phyloP scores from a whole-genome alignment of 64 coral and sea anemone genomes.

The Astreopora myriophthalma region DNA sequence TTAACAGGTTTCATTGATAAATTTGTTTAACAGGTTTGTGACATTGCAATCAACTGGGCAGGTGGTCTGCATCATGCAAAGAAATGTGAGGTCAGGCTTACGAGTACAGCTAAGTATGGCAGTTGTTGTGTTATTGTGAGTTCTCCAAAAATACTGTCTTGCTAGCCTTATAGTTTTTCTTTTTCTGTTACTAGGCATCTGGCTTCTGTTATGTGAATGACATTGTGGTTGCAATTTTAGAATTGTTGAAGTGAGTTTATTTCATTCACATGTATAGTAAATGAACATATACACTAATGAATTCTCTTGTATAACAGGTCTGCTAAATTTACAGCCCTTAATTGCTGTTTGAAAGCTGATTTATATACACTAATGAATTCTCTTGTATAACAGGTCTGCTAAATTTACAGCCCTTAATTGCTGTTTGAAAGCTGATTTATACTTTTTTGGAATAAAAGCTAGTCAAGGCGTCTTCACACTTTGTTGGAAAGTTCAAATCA shows the following conservation, averaged over 20 bases:
- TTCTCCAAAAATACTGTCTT: background rate
- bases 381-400: too few species aligned
- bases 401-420: too few species aligned
- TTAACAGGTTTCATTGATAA: background rate
- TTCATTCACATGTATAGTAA: too few species aligned
- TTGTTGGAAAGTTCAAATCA: too few species aligned
- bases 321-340: too few species aligned
- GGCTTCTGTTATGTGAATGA: slow-evolving; percentile 99
- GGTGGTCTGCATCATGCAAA: slow-evolving; percentile 98
- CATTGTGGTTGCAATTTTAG: slow-evolving; percentile 94
- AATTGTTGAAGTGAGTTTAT: slow-evolving; percentile 90
- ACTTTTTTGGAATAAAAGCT: too few species aligned
- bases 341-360: too few species aligned
- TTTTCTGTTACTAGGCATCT: slow-evolving; percentile 74
- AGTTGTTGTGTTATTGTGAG: background rate
- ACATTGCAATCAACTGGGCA: slow-evolving; percentile 98
- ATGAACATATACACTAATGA: too few species aligned
- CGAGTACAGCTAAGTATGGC: background rate
- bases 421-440: too few species aligned
- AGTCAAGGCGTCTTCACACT: too few species aligned
- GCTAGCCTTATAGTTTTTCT: background rate
- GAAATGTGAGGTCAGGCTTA: slow-evolving; percentile 77
- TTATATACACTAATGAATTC: too few species aligned
- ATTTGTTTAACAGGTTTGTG: slow-evolving; percentile 64
- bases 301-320: too few species aligned